Evolutionary conservation across 2,113 vertebrate species (phyloP), one percentile per base, ranked within the genome.

Genomic region (Nothobranchius kuhntae): DNA sequence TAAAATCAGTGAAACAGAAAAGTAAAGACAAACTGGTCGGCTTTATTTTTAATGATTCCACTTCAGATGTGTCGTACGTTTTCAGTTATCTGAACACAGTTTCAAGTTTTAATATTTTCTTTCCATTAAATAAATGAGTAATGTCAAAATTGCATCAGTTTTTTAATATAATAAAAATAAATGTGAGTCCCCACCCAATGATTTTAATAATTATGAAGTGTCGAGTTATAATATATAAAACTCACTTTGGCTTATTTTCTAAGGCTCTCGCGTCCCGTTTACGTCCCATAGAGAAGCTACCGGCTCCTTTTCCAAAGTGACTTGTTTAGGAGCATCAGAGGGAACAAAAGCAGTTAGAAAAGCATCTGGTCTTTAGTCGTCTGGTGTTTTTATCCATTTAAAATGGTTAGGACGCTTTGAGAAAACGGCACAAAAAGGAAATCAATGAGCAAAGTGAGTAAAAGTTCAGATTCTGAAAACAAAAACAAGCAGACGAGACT

Each of bases 1-100:
- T 48, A 12, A 53, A 65, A 15, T 57, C 44, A 44, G 1, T 38
- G 45, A 71, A 53, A 55, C 9, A 47, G 68, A 36, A 53, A 21
- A 42, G 38, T 56, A 17, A 26, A 47, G 9, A 13, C 11, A 45
- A 51, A 1, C 6, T n/a, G n/a, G 9, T n/a, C 4, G 30, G 30
- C 30, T 30, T 30, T 30, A 30, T 30, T 30, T 30, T 30, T 35
- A 57, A 9, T 40, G 3, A 15, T 17, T 26, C 26, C 13, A 14
- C 45, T 14, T 47, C 38, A 40, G 38, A 40, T 30, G 30, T 30
- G 30, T 30, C 30, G 21, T 21, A 30, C 30, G 30, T 30, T 30
- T 30, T 30, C 30, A 30, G 30, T 30, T 3, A 30, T 30, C 30
- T 30, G 3, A 3, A 3, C 30, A 30, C 30, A 30, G 30, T 30